Evolutionary conservation across 2,797 vertebrate genomes (phyloP).

Genomic region (Acipenser oxyrinchus): DNA sequence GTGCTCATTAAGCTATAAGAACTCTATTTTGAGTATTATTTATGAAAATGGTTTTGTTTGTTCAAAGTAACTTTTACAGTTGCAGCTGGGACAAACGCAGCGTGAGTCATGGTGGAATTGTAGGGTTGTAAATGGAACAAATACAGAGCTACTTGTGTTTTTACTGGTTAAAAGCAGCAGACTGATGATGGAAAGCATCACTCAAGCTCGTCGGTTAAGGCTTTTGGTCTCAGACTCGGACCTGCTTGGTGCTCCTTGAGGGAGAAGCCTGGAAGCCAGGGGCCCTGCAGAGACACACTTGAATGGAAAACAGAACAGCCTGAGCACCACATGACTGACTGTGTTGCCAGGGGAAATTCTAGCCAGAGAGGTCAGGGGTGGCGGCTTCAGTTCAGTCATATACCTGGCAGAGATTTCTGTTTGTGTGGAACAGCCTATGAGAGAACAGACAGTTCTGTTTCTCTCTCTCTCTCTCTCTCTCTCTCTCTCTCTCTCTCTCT

Average conservation of each 20-base stretch:
- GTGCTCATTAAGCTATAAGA: neutral
- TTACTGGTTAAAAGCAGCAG: too few relatives aligned
- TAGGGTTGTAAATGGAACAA: too few relatives aligned
- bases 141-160: too few relatives aligned
- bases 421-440: neutral
- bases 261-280: conserved; percentile 15
- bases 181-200: too few relatives aligned
- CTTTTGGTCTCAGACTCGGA: too few relatives aligned
- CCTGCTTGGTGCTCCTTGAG: too few relatives aligned
- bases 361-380: neutral
- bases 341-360: conserved; percentile 15
- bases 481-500: too few relatives aligned
- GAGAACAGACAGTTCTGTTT: conserved; percentile 25
- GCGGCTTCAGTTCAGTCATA: neutral
- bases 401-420: conserved; percentile 15
- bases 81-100: too few relatives aligned
- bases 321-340: conserved; percentile 10
- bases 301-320: conserved; percentile 7
- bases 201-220: too few relatives aligned
- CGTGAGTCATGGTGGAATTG: too few relatives aligned
- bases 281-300: conserved; percentile 24
- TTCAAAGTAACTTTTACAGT: too few relatives aligned
- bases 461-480: neutral
- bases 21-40: conserved; percentile 2
- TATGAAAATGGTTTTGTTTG: too few relatives aligned